Evolutionary conservation across 1,140 invertebrate genomes (phyloP).

Genomic region (Hycleus cichorii): DNA sequence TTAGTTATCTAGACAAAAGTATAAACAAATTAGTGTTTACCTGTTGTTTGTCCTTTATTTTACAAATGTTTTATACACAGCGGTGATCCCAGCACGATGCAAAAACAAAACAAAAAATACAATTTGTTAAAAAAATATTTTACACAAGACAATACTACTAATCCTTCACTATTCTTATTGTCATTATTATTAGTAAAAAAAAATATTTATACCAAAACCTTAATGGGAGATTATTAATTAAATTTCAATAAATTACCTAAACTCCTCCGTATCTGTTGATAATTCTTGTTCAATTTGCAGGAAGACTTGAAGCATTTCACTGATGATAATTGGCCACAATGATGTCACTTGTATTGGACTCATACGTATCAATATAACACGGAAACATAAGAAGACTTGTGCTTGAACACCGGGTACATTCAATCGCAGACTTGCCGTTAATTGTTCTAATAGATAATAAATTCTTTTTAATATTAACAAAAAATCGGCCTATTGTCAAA

Average conservation of each 20-base stretch:
- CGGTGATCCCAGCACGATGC: conserved; percentile 23
- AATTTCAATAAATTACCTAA: conserved; percentile 51
- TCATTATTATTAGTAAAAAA: background rate
- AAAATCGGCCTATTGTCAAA: background rate
- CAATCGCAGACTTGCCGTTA: conserved; percentile 77
- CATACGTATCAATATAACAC: conserved; percentile 81
- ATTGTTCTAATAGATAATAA: conserved; percentile 79
- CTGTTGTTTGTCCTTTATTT: conserved; percentile 34
- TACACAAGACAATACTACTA: background rate
- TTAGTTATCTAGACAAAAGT: too few species aligned
- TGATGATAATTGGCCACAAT: conserved; percentile 90
- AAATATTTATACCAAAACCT: background rate
- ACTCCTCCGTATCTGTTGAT: conserved; percentile 68
- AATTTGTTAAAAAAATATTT: conserved; percentile 14
- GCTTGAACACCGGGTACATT: conserved; percentile 76
- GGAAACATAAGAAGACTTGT: conserved; percentile 85
- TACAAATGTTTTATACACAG: background rate
- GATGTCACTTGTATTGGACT: conserved; percentile 81
- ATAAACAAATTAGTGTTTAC: conserved; percentile 21
- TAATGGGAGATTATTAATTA: background rate
- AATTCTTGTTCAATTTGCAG: conserved; percentile 85
- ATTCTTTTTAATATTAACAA: too few species aligned
- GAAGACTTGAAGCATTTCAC: conserved; percentile 88
- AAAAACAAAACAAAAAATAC: conserved; percentile 29
- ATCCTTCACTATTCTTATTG: background rate